Evolutionary conservation across 1,140 invertebrate species (phyloP), one percentile per base, ranked within the genome.

Genomic region (Atta texana): DNA sequence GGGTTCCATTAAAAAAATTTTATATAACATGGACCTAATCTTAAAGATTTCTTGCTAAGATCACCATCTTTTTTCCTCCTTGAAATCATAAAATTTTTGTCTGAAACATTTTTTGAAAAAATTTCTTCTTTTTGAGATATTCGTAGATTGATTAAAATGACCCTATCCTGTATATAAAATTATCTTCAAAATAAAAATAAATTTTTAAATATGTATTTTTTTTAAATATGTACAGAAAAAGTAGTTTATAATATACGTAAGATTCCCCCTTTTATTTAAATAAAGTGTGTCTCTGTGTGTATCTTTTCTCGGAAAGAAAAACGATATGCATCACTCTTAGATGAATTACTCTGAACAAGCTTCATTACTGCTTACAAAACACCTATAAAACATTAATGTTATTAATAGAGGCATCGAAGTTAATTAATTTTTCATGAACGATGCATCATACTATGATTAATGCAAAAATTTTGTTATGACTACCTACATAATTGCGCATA

Each of bases 341-440:
- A 3, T n/a, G 57, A 61, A 34, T 24, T 16, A 14, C 5, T 74
- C 21, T n/a, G 34, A 61, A 31, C 14, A 49, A 18, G 14, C 10
- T 44, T 10, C 2, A 44, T 0, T 21, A n/a, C 14, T 55, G 53
- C 4, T 18, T 57, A 57, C 24, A 51, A 51, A 44, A 8, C 4
- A 4, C 8, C 49, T 10, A 44, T 10, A 10, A 16, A 3, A 51
- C 12, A 55, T 71, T 24, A 8, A 8, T 21, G 14, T 24, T 59
- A 59, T 75, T 59, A 44, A 44, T 44, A 44, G 34, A 44, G 6
- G 1, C 31, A 57, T 6, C 3, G 4, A 16, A 49, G 59, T 63
- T 77, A 77, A 77, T 77, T 63, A 63, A 49, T 44, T 76, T 34
- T 21, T 55, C 24, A 34, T 39, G 14, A 10, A 74, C 5, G 28